Evolutionary conservation across 2,888 invertebrate genomes (phyloP).

Genomic region (Pinctada fucata): DNA sequence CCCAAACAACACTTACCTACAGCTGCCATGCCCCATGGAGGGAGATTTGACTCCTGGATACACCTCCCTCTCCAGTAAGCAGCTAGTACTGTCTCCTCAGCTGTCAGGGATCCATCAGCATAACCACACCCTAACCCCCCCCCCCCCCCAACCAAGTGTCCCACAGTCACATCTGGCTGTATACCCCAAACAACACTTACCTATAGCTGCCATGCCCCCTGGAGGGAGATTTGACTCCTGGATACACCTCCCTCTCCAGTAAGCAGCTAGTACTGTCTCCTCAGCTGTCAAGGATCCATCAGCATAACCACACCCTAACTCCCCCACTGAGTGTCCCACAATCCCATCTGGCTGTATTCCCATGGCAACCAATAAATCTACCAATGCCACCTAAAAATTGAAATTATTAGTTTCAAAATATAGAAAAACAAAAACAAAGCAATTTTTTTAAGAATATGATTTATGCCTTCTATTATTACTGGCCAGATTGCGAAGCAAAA

Average conservation of each 20-base stretch:
- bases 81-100: constrained; percentile 94
- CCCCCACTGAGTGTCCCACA: constrained; percentile 96
- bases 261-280: constrained; percentile 95
- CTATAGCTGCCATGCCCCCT: constrained; percentile 77
- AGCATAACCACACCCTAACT: constrained; percentile 96
- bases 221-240: constrained; percentile 72
- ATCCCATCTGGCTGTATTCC: constrained; percentile 94
- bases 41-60: constrained; percentile 72
- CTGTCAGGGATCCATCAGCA: constrained; percentile 95
- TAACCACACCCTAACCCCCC: constrained; percentile 97
- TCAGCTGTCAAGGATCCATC: constrained; percentile 96
- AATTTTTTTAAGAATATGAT: neutral
- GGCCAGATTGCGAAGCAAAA: no score
- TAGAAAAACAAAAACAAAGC: neutral
- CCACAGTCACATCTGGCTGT: constrained; percentile 94
- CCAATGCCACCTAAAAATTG: constrained; percentile 86
- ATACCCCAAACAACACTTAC: constrained; percentile 81
- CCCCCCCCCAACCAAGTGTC: constrained; percentile 96
- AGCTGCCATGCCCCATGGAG: constrained; percentile 76
- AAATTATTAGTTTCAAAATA: neutral
- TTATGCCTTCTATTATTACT: neutral
- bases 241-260: constrained; percentile 84
- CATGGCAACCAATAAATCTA: constrained; percentile 86
- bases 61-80: constrained; percentile 89
- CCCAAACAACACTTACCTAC: constrained; percentile 79